Base-by-base conservation (phyloP, 2,888 invertebrate genomes). In the Plusia festucae region DNA sequence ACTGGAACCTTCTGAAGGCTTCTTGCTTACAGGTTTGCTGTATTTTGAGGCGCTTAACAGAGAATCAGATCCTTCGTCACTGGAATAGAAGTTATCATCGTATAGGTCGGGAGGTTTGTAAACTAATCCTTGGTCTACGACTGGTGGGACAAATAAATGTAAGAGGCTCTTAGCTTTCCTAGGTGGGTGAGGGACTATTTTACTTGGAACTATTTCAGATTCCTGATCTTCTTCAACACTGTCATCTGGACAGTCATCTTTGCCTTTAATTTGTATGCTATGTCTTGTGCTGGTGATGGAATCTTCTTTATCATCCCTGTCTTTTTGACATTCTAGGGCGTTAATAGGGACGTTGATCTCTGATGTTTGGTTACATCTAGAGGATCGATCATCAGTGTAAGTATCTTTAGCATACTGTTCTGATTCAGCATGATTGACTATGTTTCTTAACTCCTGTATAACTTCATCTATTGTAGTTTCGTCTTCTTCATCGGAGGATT, bases 381-480 rank as follows among this genome's bases (percentile, higher is more conserved):
- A 91, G 44, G 93, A 90, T 60, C 89, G 88, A 53, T 87, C 88
- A 58, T 93, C 92, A 60, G 62, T 69, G 32, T 82, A 91, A 18
- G 76, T 79, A 53, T 89, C 94, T 78, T 94, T 95, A 73, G 93
- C 91, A 65, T 95, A 95, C 61, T 95, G 95, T 89, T 97, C 96
- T 0, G 97, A 97, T 90, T 98, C 98, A 0, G 97, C 98, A 82
- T 98, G 97, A 85, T 97, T 98, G 0, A 98, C 97, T 70, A 98
- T 98, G 82, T 98, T 98, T 74, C 97, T 96, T 44, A 98, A 90
- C 88, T 98, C 98, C 89, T 98, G 98, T 83, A 98, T 98, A 1
- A 98, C 98, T 90, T 98, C 98, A 82, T 98, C 98, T 70, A 98
- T 98, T 2, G 98, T 98, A 0, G 97, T 97, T 90, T 97, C 97